Evolutionary conservation across 2,888 invertebrate species (phyloP).

Genomic region (Schrankia costaestrigalis): DNA sequence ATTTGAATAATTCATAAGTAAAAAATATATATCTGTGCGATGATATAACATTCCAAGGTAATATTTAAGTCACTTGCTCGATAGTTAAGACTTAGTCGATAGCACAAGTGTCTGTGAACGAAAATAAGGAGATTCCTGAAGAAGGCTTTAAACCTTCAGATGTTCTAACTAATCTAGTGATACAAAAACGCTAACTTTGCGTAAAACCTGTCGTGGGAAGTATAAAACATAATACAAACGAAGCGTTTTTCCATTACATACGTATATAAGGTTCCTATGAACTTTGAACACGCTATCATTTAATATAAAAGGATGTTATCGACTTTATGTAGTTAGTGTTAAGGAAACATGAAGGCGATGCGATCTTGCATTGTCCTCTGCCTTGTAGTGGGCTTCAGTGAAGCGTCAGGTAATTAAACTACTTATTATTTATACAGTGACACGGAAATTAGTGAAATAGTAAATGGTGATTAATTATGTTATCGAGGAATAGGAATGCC

Average conservation of each 20-base stretch:
- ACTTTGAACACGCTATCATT: conserved; percentile 50
- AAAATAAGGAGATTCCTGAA: no score
- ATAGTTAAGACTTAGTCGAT: no score
- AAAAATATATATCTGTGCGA: no score
- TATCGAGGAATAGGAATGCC: no score
- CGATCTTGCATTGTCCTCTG: conserved; percentile 42
- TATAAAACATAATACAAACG: conserved; percentile 31
- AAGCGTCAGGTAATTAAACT: conserved; percentile 47
- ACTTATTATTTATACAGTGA: conserved; percentile 8
- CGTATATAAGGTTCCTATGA: conserved; percentile 43
- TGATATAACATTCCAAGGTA: no score
- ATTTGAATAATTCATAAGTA: no score
- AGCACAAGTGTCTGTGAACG: no score
- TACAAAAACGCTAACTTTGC: conserved; percentile 26
- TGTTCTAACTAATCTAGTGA: conserved; percentile 33
- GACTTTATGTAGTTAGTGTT: conserved; percentile 42
- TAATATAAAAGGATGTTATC: conserved; percentile 66
- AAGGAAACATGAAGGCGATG: conserved; percentile 52
- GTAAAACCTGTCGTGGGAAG: conserved; percentile 32
- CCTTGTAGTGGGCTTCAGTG: conserved; percentile 33
- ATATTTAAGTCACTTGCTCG: no score
- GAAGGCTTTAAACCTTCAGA: conserved; percentile 19
- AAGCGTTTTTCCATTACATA: conserved; percentile 54
- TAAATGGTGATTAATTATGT: no score
- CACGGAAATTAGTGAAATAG: neutral